Base-by-base conservation (phyloP, 1,140 invertebrate species). In the Aphidius gifuensis region DNA sequence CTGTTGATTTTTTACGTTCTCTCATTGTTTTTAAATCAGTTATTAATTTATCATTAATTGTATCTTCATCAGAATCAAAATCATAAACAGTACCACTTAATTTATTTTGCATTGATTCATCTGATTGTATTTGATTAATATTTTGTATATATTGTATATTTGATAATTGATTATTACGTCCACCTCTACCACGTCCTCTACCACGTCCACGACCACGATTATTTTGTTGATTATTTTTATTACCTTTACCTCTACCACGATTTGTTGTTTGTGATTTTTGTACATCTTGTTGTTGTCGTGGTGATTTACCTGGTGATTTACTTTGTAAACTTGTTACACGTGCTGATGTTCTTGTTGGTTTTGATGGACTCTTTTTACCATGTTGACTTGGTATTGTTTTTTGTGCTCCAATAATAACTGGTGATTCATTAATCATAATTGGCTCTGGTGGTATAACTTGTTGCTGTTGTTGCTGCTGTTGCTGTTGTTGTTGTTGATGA, bases 21-120 rank as follows among this genome's bases (percentile, higher is more conserved):
- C 92, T 80, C 83, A 94, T 86, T 9, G 90, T 88, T 69, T 91
- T 85, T 4, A 94, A 73, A 79, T 93, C 90, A 62, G 90, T 89
- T 59, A 92, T 87, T 67, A 84, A 87, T 40, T 89, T 86, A 61
- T 88, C 90, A 7, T 86, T 86, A 7, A 89, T 86, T 4, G 84
- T 83, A 67, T 94, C 92, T 67, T 94, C 92, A 65, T 93, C 90
- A 61, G 91, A 92, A 73, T 93, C 90, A 67, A 92, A 87, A 71
- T 92, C 91, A 66, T 93, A 95, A 1, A 94, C 92, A 2, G 92
- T 94, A 4, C 92, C 92, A 5, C 88, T 87, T 38, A 94, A 81
- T 76, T 92, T 92, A 70, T 87, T 90, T 58, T 88, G 86, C 48
- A 89, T 89, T 0, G 83, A 84, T 53, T 85, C 81, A 67, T 83